A percentile compares a stretch with the other conserved stretches of the same genome.
These are phyloP conservation scores for Polyommatus icarus DNA, from an alignment of 2,888 invertebrate genomes.

Conservation along the genomic window DNA sequence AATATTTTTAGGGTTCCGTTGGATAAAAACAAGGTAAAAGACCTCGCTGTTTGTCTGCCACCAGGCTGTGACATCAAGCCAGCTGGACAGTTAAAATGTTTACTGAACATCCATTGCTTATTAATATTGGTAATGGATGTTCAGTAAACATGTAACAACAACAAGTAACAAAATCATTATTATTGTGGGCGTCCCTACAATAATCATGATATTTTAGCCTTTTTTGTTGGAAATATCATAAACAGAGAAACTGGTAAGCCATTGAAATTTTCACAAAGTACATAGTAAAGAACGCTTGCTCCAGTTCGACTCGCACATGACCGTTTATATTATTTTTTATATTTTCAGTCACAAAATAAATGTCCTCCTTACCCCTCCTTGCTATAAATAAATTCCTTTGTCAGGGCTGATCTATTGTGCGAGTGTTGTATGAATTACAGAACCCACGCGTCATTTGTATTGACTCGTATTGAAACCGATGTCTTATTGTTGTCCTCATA, in stretches of 20 bases:
- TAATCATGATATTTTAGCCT: too few relatives aligned
- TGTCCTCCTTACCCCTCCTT: neutral
- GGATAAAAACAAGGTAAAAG: neutral
- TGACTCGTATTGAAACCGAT: neutral
- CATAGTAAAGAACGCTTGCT: neutral
- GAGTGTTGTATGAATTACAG: slow-evolving; percentile 1
- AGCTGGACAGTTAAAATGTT: too few relatives aligned
- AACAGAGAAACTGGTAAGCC: neutral
- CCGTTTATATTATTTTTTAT: neutral
- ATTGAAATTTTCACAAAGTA: neutral
- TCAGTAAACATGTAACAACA: too few relatives aligned
- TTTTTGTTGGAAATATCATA: neutral
- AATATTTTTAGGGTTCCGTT: neutral
- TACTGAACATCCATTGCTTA: too few relatives aligned
- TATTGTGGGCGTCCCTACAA: too few relatives aligned
- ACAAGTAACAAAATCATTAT: too few relatives aligned
- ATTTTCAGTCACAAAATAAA: neutral
- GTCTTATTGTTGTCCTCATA: neutral
- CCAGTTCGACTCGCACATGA: neutral
- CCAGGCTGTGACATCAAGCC: too few relatives aligned
- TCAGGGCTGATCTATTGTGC: slow-evolving; percentile 1
- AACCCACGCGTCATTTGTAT: neutral
- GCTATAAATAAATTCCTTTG: slow-evolving; percentile 5
- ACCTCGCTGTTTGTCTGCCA: too few relatives aligned
- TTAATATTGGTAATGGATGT: too few relatives aligned